Conservation (phyloP, 2,797 vertebrate species). For the Pelobates cultripes region DNA sequence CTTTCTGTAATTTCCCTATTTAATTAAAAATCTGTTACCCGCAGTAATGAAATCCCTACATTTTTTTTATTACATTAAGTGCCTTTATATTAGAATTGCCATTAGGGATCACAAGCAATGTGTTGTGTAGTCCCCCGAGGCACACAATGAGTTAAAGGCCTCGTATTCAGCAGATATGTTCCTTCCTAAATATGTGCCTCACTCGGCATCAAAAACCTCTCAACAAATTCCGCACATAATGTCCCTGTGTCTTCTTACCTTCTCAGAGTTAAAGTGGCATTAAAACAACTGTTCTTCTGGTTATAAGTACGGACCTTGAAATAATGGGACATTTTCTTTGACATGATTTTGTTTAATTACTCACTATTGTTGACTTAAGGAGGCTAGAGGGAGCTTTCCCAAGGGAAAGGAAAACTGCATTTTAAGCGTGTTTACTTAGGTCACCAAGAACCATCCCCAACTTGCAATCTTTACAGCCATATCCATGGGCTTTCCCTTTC, state of each 20-base stretch:
- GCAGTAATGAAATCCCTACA: no score
- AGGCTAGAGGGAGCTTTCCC: not conserved
- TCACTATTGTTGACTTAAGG: not conserved
- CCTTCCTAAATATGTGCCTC: no score
- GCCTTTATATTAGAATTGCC: no score
- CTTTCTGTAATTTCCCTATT: no score
- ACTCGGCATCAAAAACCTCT: no score
- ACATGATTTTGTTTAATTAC: conserved; percentile 16
- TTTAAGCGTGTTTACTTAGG: conserved; percentile 1
- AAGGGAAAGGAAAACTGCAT: not conserved
- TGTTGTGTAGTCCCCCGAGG: no score
- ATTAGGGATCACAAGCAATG: no score
- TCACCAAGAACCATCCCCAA: not conserved
- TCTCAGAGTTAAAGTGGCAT: not conserved
- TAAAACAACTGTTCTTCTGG: not conserved
- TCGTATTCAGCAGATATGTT: no score
- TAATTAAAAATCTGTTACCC: no score
- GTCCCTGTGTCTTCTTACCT: not conserved
- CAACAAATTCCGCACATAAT: not conserved
- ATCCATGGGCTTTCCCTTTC: no score
- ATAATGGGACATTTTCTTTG: not conserved
- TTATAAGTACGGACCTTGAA: not conserved
- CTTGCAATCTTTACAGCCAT: not conserved
- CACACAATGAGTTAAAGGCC: no score
- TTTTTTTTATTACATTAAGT: no score